Base-by-base conservation (phyloP, 2,797 vertebrate genomes). In the Eulemur albifrons region DNA sequence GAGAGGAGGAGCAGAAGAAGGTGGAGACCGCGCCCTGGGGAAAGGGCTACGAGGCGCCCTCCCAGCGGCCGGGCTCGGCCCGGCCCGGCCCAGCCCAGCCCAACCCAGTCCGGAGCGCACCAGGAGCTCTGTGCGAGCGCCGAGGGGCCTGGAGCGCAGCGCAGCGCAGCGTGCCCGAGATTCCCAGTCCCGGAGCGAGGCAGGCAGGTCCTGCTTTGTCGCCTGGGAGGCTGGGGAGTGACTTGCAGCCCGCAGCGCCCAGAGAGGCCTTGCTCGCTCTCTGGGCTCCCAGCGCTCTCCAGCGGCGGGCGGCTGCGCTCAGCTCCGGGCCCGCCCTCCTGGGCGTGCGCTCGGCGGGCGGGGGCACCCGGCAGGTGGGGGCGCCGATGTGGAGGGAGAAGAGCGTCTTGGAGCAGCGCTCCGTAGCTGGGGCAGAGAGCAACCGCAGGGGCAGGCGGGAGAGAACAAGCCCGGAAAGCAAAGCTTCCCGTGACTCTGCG, bases 21-120 rank as follows among this genome's bases (percentile, higher is more conserved):
- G 72, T 88, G 93, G 72, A 70, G 94, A 97, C 97, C 96, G 95
- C 96, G 85, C 97, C 97, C 93, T 38, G 94, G 73, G 50, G 38
- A 89, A 48, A 65, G 88, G 76, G 88, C 63, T 59, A 3, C 4
- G 11, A 14, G 40, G 45, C 50, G 3, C 52, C 20, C 50, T 54
- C 35, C 21, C 40, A 8, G 79, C 32, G 0, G 69, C 94, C 35
- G 0, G 65, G 83, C 69, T 48, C 5, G 18, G 86, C 70, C 57
- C 21, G 30, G 54, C 89, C 27, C 59, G 9, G 59, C n/a, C 27
- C 59, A 7, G 59, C n/a, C 32, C 82, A n/a, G 52, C 63, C 35
- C 83, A 30, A 45, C 38, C 17, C 70, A 25, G n/a, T 7, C 25
- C 50, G 1, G 43, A 27, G 73, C 40, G 67, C 45, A 15, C 87